Base-by-base conservation (phyloP, 1,140 invertebrate species). In the Lethocerus indicus region DNA sequence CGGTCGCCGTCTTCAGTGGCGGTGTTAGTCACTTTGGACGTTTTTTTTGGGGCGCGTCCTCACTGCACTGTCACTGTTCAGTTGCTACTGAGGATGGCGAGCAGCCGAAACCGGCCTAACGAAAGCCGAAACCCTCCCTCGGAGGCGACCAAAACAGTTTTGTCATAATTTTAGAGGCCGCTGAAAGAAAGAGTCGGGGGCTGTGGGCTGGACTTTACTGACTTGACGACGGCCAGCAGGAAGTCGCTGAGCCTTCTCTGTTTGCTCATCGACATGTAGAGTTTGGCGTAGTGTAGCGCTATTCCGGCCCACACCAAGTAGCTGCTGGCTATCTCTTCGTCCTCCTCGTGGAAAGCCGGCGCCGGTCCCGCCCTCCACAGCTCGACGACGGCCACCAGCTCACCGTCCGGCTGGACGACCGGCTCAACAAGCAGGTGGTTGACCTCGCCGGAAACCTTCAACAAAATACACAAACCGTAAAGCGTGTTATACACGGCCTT, bases 191-290 rank as follows among this genome's bases (percentile, higher is more conserved):
- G n/a, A n/a, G n/a, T n/a, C 29, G n/a, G 29, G 9, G 29, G 29
- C 9, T 9, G 29, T 9, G 29, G 29, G 29, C 9, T 9, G 9
- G n/a, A 9, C n/a, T 32, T 9, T n/a, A 65, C 71, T 71, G 66
- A 81, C 78, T 78, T 81, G 41, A 81, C 78, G 6, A 84, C 81
- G 39, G 75, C 70, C 25, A 84, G 61, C 1, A 84, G 68, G 60
- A 84, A 84, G 32, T 78, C 76, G 56, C 79, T 80, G 0, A 84
- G 63, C 56, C 73, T 74, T 53, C 75, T 66, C 58, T 82, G 78
- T 56, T 73, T 71, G 50, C 71, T 67, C 70, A 80, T 72, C 40
- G 64, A 71, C 39, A 72, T 62, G 59, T 77, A 78, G 44, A 79
- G 66, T 51, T 74, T 69, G 7, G 72, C 69, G 56, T 76, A 76